Conservation (phyloP, 2,888 invertebrate species). For the Torymus tubicola region DNA sequence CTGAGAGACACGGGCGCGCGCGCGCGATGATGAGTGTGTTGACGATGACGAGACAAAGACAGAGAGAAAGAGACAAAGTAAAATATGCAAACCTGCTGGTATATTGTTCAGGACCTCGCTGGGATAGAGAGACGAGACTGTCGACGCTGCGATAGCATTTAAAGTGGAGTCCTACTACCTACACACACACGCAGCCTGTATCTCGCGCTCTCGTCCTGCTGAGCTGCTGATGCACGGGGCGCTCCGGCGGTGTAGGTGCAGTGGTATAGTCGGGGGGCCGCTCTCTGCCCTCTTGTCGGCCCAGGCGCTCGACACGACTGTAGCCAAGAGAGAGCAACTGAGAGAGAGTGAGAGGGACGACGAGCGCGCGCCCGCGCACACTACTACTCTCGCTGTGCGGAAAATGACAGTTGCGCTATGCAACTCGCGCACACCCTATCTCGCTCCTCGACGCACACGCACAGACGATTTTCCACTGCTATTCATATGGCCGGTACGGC, state of each 20-base stretch:
- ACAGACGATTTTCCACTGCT: too few relatives aligned
- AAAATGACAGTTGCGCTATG: conserved; percentile 48
- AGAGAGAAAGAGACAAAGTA: background rate
- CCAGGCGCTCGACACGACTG: conserved; percentile 3
- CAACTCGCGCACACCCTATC: background rate
- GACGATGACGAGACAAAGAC: background rate
- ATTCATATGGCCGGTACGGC: too few relatives aligned
- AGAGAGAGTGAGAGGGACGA: conserved; percentile 22
- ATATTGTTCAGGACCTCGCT: conserved; percentile 3
- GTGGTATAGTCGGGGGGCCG: background rate
- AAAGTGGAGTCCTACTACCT: background rate
- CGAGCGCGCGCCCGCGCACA: background rate
- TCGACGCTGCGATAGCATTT: conserved; percentile 8
- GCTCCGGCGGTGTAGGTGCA: background rate
- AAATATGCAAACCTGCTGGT: conserved; percentile 28
- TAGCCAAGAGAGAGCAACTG: background rate
- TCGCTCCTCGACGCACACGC: background rate
- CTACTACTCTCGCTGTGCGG: background rate
- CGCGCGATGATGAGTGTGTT: too few relatives aligned
- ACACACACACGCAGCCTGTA: too few relatives aligned
- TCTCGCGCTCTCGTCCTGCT: too few relatives aligned
- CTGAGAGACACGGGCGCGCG: too few relatives aligned
- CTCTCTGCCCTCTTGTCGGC: background rate
- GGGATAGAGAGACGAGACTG: background rate
- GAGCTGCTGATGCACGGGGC: too few relatives aligned